Conservation (phyloP, 2,797 vertebrate genomes). For the Danio tinwini region DNA sequence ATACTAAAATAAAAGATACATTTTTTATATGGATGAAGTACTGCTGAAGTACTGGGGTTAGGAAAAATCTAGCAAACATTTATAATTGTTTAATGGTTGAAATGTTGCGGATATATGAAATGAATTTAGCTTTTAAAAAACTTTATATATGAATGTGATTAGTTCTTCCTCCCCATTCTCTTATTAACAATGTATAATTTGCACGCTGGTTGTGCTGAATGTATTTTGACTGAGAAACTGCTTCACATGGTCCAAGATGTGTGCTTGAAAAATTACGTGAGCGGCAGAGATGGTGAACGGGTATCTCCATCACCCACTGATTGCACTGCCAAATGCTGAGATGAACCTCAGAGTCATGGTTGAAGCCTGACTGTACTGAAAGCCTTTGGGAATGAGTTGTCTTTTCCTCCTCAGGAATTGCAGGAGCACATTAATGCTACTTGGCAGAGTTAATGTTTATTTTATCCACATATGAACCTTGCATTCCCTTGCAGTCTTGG, state of each 20-base stretch:
- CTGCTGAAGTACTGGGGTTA: too few species aligned
- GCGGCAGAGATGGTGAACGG: constrained; percentile 7
- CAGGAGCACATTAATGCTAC: constrained; percentile 33
- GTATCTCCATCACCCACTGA: constrained; percentile 44
- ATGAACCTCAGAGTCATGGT: constrained; percentile 31
- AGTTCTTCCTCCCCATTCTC: too few species aligned
- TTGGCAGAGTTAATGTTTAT: constrained; percentile 62
- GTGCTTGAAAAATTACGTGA: constrained; percentile 42
- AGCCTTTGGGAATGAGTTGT: constrained; percentile 22
- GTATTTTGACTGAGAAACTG: constrained; percentile 16
- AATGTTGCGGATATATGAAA: too few species aligned
- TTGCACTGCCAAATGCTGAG: constrained; percentile 43
- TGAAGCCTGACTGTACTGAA: constrained; percentile 23
- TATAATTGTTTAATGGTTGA: too few species aligned
- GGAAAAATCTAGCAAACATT: too few species aligned
- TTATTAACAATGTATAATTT: too few species aligned
- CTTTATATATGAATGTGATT: too few species aligned
- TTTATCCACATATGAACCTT: constrained; percentile 60
- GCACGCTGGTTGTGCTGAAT: not conserved
- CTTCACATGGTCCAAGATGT: constrained; percentile 13
- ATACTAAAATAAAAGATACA: too few species aligned
- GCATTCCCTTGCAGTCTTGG: constrained; percentile 53
- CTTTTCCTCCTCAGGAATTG: constrained; percentile 38
- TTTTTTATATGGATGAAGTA: too few species aligned
- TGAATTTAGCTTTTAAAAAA: too few species aligned